Percentiles rank a stretch among this genome's conserved stretches.
Conservation (phyloP, 2,113 vertebrate genomes). For the Oplegnathus fasciatus region DNA sequence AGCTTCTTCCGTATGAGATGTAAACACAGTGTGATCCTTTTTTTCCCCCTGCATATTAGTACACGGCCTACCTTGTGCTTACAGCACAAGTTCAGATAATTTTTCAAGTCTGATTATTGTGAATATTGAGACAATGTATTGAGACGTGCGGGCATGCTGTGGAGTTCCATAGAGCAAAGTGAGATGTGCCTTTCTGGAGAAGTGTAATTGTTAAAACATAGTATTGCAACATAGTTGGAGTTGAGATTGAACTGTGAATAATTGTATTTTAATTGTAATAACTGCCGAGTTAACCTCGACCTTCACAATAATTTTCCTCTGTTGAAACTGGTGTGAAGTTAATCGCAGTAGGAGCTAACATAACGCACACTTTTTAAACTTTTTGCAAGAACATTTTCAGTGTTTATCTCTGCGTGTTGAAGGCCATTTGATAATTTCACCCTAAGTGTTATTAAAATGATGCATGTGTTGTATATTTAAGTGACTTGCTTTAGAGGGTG, state of each 20-base stretch:
- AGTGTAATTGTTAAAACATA: background rate
- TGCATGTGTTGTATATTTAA: constrained; percentile 1
- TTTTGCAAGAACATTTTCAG: background rate
- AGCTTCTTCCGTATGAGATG: background rate
- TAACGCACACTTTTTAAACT: background rate
- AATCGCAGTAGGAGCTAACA: background rate
- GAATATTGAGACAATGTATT: background rate
- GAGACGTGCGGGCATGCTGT: background rate
- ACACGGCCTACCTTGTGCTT: background rate
- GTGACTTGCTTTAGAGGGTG: background rate
- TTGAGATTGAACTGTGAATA: background rate
- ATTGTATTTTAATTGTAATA: constrained; percentile 8
- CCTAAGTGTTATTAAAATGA: background rate
- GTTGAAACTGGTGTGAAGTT: constrained; percentile 5
- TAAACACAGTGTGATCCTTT: background rate
- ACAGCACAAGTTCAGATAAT: background rate
- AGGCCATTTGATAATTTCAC: background rate
- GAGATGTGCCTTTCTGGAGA: background rate
- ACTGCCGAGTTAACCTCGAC: constrained; percentile 1
- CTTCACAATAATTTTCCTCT: background rate
- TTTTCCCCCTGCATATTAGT: no score
- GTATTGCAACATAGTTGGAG: constrained; percentile 6
- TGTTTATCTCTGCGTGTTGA: background rate
- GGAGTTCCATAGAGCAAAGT: background rate
- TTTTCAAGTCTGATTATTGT: constrained; percentile 4